Percentiles rank a stretch among this genome's conserved stretches.
These are phyloP conservation scores for Drosophila subpulchrella DNA, from an alignment of 1,140 invertebrate genomes.

Conservation along the genomic window DNA sequence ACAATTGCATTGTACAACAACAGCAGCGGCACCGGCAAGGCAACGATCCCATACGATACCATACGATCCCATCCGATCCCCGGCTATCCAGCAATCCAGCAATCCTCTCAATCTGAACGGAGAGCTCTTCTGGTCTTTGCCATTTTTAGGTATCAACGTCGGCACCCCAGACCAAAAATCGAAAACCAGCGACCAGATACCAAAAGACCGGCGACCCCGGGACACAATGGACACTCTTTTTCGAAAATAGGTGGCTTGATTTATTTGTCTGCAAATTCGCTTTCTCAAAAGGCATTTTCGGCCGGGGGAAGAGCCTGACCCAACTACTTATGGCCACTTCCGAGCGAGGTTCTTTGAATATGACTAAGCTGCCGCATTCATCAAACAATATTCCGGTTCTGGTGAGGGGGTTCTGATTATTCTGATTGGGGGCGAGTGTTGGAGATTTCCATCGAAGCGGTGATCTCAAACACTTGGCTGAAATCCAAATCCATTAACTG, in stretches of 20 bases:
- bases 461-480: conserved; percentile 16
- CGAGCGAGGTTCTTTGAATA: conserved; percentile 40
- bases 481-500: conserved; percentile 1
- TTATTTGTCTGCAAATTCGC: conserved; percentile 84
- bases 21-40: conserved; percentile 39
- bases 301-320: conserved; percentile 25
- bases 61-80: conserved; percentile 8
- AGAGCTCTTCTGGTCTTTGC: conserved; percentile 60
- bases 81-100: conserved; percentile 23
- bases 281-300: conserved; percentile 80
- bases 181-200: conserved; percentile 21
- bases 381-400: conserved; percentile 25
- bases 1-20: conserved; percentile 79
- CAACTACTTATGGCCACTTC: conserved; percentile 50
- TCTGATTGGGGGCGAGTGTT: neutral
- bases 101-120: conserved; percentile 73
- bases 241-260: conserved; percentile 81
- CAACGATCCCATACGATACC: conserved; percentile 28
- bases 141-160: conserved; percentile 75
- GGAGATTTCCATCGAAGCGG: conserved; percentile 18
- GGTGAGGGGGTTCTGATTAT: conserved; percentile 23
- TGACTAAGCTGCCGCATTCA: conserved; percentile 50
- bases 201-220: conserved; percentile 40
- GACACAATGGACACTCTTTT: conserved; percentile 78
- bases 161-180: conserved; percentile 60